These are phyloP conservation scores for Mus spicilegus DNA, from an alignment of 2,113 vertebrate species.

Conservation along the genomic window DNA sequence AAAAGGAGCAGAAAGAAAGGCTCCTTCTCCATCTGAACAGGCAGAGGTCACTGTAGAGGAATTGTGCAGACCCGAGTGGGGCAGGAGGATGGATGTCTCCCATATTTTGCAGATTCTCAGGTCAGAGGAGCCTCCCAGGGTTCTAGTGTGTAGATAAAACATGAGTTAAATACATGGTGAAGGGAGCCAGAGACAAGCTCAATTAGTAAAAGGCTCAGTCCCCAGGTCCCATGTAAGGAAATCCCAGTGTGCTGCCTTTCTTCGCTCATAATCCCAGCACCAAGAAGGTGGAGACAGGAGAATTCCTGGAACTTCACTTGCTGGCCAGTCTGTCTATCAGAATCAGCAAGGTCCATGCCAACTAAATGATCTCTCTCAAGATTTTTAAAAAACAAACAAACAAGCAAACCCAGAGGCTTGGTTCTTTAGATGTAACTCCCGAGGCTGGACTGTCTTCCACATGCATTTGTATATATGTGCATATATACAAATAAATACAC, in stretches of 20 bases:
- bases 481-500: background rate
- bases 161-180: background rate
- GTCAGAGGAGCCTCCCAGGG: background rate
- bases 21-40: background rate
- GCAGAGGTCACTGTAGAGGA: background rate
- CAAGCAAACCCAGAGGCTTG: too few species aligned
- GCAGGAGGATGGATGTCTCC: background rate
- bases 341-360: background rate
- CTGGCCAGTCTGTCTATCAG: background rate
- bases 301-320: background rate
- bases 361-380: background rate
- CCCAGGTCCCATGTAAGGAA: background rate
- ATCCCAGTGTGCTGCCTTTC: background rate
- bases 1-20: background rate
- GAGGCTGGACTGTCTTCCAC: background rate
- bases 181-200: too few species aligned
- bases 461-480: too few species aligned
- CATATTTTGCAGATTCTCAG: background rate
- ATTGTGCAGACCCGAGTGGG: accelerated
- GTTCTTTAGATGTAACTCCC: background rate
- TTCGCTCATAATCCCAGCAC: background rate
- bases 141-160: background rate
- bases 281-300: background rate
- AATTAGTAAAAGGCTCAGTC: background rate
- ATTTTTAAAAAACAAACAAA: background rate